Evolutionary conservation across 2,888 invertebrate species (phyloP).

Genomic region (Pseudanteris insignis): DNA sequence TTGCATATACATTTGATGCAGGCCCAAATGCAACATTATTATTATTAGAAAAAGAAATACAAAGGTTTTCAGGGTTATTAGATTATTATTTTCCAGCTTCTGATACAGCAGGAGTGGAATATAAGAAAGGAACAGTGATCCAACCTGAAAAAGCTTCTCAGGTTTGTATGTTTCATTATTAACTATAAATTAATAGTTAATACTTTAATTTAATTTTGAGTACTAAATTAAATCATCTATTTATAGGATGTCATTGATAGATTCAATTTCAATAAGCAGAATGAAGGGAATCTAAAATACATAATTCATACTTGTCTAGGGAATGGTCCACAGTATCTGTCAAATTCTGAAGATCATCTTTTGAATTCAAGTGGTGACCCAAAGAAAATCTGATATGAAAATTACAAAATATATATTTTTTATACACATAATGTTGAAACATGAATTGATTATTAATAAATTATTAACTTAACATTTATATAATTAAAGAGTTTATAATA

Average conservation of each 20-base stretch:
- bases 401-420: too few species aligned
- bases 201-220: slow-evolving; percentile 1
- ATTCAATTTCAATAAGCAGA: slow-evolving; percentile 64
- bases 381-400: slow-evolving; percentile 10
- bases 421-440: too few species aligned
- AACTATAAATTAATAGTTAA: slow-evolving; percentile 22
- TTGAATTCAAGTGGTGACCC: slow-evolving; percentile 66
- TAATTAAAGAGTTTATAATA: background rate
- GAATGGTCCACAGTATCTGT: slow-evolving; percentile 75
- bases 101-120: slow-evolving; percentile 65
- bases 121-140: slow-evolving; percentile 71
- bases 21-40: slow-evolving; percentile 96
- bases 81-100: slow-evolving; percentile 77
- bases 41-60: slow-evolving; percentile 79
- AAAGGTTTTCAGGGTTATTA: slow-evolving; percentile 75
- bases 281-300: slow-evolving; percentile 76
- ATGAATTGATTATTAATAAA: too few species aligned
- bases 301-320: slow-evolving; percentile 86
- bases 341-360: slow-evolving; percentile 67
- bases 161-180: slow-evolving; percentile 53
- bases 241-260: slow-evolving; percentile 56
- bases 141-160: slow-evolving; percentile 52
- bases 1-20: slow-evolving; percentile 98
- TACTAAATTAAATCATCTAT: background rate
- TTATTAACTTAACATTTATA: background rate